A percentile compares a stretch with the other conserved stretches of the same genome.
Conservation (phyloP, 2,888 invertebrate genomes). For the Pristionchus entomophagus region DNA sequence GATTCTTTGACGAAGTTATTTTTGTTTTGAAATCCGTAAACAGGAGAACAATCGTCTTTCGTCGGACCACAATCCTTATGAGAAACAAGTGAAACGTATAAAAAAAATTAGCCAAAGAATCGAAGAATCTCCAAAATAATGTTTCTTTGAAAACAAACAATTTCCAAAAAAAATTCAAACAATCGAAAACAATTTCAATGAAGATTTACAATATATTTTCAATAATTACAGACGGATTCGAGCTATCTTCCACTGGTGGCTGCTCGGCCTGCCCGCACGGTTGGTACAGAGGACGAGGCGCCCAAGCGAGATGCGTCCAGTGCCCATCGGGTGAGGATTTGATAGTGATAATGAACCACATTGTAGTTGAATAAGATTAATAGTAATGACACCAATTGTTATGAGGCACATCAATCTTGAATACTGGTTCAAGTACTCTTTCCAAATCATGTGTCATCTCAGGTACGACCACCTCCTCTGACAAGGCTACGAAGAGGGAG, state of each 20-base stretch:
- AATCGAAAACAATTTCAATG: not conserved
- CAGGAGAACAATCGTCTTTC: too few species aligned
- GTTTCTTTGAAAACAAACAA: not conserved
- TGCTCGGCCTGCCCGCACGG: constrained; percentile 94
- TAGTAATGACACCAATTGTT: too few species aligned
- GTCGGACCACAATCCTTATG: too few species aligned
- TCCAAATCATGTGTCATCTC: too few species aligned
- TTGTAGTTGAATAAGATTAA: too few species aligned
- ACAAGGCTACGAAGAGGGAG: constrained; percentile 88
- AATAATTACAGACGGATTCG: constrained; percentile 76
- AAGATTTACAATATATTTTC: not conserved
- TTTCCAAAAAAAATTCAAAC: not conserved
- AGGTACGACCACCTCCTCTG: constrained; percentile 90
- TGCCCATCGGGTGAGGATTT: constrained; percentile 82
- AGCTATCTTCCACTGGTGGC: constrained; percentile 84
- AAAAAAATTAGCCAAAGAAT: too few species aligned
- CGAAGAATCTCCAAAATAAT: not conserved
- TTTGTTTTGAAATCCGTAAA: too few species aligned
- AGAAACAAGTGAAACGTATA: too few species aligned
- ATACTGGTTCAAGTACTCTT: too few species aligned
- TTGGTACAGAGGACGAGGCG: constrained; percentile 88
- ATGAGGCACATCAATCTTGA: too few species aligned
- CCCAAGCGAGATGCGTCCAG: constrained; percentile 85
- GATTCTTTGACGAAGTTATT: too few species aligned
- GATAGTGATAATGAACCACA: not conserved